Evolutionary conservation across 2,113 vertebrate genomes (phyloP).

Genomic region (Protobothrops mucrosquamatus): DNA sequence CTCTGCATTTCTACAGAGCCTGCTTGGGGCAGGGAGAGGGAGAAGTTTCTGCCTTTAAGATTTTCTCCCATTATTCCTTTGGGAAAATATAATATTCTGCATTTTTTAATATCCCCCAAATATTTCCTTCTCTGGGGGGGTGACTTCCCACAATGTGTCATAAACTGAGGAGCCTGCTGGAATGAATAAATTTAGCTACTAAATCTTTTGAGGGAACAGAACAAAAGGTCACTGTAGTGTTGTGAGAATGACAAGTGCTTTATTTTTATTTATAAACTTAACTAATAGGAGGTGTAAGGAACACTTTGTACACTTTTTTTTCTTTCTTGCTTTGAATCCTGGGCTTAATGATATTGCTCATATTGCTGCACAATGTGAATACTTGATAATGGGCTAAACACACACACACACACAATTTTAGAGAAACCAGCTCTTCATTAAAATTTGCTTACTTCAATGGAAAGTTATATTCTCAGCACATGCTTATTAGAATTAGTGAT

Average conservation of each 20-base stretch:
- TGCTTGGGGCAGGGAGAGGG: too few relatives aligned
- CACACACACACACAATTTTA: background rate
- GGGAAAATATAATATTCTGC: too few relatives aligned
- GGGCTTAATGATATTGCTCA: background rate
- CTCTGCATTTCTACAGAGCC: too few relatives aligned
- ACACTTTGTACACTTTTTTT: background rate
- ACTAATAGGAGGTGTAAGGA: background rate
- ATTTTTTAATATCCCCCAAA: too few relatives aligned
- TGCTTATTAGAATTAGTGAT: background rate
- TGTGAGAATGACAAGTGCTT: background rate
- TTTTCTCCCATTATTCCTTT: too few relatives aligned
- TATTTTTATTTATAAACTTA: constrained; percentile 9
- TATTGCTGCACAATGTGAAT: background rate
- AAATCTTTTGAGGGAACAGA: background rate
- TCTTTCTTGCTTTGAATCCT: background rate
- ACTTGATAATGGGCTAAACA: background rate
- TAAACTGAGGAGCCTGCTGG: background rate
- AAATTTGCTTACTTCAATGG: background rate
- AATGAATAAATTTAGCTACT: background rate
- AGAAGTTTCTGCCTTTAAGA: too few relatives aligned
- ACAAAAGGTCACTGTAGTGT: background rate
- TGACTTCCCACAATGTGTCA: background rate
- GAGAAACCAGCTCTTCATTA: background rate
- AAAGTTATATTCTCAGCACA: background rate
- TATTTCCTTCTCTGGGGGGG: too few relatives aligned